Conservation (phyloP, 2,113 vertebrate genomes). For the Cygnus buccinator region DNA sequence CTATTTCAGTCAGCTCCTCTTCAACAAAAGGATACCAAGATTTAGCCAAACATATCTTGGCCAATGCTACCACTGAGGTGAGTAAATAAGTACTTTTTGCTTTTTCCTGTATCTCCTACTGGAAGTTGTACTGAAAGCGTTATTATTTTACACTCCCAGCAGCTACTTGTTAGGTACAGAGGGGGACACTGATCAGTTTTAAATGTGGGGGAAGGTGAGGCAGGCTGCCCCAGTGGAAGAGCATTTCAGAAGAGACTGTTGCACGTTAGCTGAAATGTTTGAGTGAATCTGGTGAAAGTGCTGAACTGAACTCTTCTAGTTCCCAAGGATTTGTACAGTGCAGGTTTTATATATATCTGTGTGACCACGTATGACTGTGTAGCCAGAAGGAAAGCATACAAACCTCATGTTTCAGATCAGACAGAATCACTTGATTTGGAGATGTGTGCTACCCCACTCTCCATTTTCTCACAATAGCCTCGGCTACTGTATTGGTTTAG, state of each 20-base stretch:
- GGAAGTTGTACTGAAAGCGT: background rate
- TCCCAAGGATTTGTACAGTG: background rate
- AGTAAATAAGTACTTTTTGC: background rate
- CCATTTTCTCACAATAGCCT: background rate
- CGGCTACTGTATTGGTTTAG: background rate
- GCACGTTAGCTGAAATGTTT: background rate
- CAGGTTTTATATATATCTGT: rapidly evolving
- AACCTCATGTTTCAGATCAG: background rate
- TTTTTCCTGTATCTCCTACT: background rate
- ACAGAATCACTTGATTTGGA: background rate
- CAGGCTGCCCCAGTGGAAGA: background rate
- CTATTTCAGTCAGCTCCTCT: slow-evolving; percentile 70
- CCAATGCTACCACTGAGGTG: slow-evolving; percentile 86
- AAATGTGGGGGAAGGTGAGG: background rate
- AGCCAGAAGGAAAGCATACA: background rate
- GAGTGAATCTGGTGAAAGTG: background rate
- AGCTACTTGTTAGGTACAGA: background rate
- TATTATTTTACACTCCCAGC: background rate
- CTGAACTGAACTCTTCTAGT: background rate
- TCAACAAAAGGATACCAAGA: slow-evolving; percentile 84
- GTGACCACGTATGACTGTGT: rapidly evolving
- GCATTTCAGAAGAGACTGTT: background rate
- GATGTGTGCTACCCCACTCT: too few species aligned
- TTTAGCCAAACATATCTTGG: slow-evolving; percentile 83
- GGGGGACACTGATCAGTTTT: background rate